Evolutionary conservation across 2,797 vertebrate species (phyloP).

Genomic region (Hoplostethus atlanticus): DNA sequence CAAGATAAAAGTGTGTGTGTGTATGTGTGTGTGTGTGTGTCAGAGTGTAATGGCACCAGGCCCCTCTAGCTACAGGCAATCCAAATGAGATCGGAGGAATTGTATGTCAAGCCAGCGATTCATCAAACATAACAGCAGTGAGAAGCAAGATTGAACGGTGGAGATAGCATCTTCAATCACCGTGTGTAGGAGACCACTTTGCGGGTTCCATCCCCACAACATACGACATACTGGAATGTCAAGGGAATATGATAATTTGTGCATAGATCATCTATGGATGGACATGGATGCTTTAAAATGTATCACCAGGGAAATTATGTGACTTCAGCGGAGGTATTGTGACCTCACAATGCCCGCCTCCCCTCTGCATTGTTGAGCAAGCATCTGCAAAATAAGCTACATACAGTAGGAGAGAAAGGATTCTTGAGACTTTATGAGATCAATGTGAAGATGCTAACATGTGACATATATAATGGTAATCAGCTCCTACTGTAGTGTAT

Average conservation of each 20-base stretch:
- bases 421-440: no score
- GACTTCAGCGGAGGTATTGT: constrained; percentile 5
- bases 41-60: constrained; percentile 55
- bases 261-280: constrained; percentile 39
- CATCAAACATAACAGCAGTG: constrained; percentile 69
- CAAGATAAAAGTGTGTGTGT: background rate
- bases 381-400: constrained; percentile 25
- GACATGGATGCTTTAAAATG: constrained; percentile 26
- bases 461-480: no score
- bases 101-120: constrained; percentile 73
- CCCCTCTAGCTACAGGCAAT: constrained; percentile 64
- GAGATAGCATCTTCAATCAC: constrained; percentile 74
- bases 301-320: constrained; percentile 31
- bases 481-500: no score
- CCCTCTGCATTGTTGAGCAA: background rate
- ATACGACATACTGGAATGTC: constrained; percentile 57
- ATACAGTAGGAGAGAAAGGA: background rate
- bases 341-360: no score
- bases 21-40: constrained; percentile 25
- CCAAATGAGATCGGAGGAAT: constrained; percentile 74
- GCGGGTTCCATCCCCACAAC: constrained; percentile 61
- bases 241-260: constrained; percentile 64
- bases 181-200: constrained; percentile 61
- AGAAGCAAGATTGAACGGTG: constrained; percentile 61
- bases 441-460: no score